Conservation (phyloP, 2,888 invertebrate species). For the Yponomeuta cagnagella region DNA sequence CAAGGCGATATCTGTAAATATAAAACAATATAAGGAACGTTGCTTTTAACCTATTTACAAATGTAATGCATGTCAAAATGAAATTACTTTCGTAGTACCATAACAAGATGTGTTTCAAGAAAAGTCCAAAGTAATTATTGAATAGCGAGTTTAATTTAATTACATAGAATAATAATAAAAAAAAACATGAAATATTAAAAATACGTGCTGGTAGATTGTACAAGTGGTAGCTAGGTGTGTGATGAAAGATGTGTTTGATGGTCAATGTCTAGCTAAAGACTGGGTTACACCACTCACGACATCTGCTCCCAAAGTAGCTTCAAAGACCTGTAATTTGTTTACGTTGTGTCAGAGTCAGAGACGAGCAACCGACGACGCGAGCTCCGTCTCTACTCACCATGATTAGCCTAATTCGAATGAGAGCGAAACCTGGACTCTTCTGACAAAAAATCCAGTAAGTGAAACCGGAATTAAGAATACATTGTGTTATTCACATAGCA, state of each 20-base stretch:
- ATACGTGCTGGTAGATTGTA: too few relatives aligned
- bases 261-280: neutral
- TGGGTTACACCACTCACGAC: slow-evolving; percentile 24
- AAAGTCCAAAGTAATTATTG: too few relatives aligned
- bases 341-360: neutral
- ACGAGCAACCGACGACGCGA: too few relatives aligned
- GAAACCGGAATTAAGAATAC: too few relatives aligned
- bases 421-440: too few relatives aligned
- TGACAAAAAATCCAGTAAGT: too few relatives aligned
- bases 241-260: neutral
- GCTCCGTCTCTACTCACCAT: too few relatives aligned
- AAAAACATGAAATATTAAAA: too few relatives aligned
- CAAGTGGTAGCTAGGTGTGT: too few relatives aligned
- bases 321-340: slow-evolving; percentile 30
- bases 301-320: slow-evolving; percentile 28
- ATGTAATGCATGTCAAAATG: slow-evolving; percentile 4
- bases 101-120: too few relatives aligned
- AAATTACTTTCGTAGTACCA: neutral
- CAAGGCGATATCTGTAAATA: slow-evolving; percentile 77
- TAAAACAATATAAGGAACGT: slow-evolving; percentile 17
- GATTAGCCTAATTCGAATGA: too few relatives aligned
- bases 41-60: neutral
- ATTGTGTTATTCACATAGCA: neutral
- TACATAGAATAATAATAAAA: neutral
- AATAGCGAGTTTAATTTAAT: too few relatives aligned